Base-by-base conservation (phyloP, 92 coral and sea anemone genomes). In the Phenganax stokvisi region DNA sequence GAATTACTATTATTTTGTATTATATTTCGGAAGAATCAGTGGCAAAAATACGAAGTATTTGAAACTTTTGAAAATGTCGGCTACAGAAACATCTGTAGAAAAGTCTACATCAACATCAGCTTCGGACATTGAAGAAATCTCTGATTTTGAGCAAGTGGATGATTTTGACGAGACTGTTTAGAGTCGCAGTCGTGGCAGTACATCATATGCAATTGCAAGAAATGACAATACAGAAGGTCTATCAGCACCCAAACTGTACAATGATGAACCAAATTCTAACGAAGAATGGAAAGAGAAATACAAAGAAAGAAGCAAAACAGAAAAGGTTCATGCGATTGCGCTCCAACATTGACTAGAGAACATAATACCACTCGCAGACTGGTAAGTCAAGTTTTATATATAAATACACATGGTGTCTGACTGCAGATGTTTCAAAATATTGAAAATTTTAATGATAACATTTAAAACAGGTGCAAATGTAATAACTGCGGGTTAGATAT, bases 401-500 rank as follows among this genome's bases (percentile, higher is more conserved):
- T 70, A 47, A 51, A 11, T 3, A 51, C 31, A 73, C 29, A 10
- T 68, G n/a, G 3, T 37, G 6, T 61, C 67, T 15, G 9, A 61
- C 57, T 8, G 10, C 31, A 10, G 56, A 8, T 1, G 27, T 71
- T 17, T 71, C 12, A 70, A 12, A 16, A 44, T 56, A 9, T 17
- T 31, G 8, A 51, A 12, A 13, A 72, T 44, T 72, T 72, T 29
- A 16, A 10, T 27, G 28, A 27, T 27, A 7, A 10, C 51, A 37
- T 30, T 68, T 5, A 69, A 51, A 55, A n/a, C 20, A 72, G 77
- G 77, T 72, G 77, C n/a, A 72, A 72, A 72, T 72, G 77, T 16
- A 72, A 72, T 54, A 72, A 72, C 51, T 72, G 77, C 51, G 77
- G 77, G 44, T 27, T 72, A 72, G 31, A 52, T 72, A 13, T 44